A percentile compares a stretch with the other conserved stretches of the same genome.
phyloP scores from a whole-genome alignment of 1,140 invertebrate species.

The Coenobita brevimanus region DNA sequence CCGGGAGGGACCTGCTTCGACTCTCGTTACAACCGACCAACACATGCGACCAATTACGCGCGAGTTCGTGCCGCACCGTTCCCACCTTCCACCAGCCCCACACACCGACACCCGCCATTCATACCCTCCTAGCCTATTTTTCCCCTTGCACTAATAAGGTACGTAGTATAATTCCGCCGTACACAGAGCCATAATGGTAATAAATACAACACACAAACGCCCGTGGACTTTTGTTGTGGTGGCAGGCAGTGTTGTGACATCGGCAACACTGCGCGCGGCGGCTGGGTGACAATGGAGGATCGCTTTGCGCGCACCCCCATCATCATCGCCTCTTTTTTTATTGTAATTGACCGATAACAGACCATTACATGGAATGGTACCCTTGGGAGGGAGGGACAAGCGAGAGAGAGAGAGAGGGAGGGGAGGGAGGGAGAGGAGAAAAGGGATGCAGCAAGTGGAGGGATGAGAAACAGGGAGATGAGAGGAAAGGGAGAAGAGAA shows the following conservation, averaged over 20 bases:
- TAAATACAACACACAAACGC: neutral
- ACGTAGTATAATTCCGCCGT: neutral
- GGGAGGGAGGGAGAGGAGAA: neutral
- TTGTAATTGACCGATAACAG: conserved; percentile 67
- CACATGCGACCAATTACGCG: conserved; percentile 62
- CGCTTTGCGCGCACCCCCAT: conserved; percentile 52
- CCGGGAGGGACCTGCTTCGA: neutral
- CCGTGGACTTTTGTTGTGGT: neutral
- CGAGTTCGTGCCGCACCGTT: conserved; percentile 17
- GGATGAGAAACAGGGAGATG: neutral
- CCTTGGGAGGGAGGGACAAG: conserved; percentile 40
- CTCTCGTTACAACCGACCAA: conserved; percentile 55
- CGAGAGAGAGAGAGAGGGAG: no score
- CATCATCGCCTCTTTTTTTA: conserved; percentile 62
- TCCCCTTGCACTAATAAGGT: neutral
- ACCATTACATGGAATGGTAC: conserved; percentile 61
- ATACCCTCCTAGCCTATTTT: neutral
- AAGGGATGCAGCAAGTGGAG: neutral
- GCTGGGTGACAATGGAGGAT: conserved; percentile 56
- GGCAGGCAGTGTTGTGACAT: neutral
- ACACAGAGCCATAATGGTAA: neutral
- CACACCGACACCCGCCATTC: neutral
- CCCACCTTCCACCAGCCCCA: neutral
- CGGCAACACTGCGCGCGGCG: conserved; percentile 44
- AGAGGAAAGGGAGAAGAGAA: neutral